Evolutionary conservation across 1,140 invertebrate genomes (phyloP).

Genomic region (Berghia stephanieae): DNA sequence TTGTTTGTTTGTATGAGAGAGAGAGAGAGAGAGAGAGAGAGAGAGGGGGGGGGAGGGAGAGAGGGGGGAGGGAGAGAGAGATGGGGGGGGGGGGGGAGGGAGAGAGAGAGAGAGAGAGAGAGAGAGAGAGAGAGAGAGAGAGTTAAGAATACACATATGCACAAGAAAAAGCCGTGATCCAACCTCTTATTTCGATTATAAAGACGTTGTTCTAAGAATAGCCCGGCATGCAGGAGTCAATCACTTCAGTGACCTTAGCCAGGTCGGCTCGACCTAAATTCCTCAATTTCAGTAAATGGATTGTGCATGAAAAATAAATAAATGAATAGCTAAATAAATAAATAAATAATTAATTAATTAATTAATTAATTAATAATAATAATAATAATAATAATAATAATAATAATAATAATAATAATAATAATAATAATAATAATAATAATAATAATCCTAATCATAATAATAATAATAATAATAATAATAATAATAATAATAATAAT

Average conservation of each 20-base stretch:
- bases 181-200: not conserved
- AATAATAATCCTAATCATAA: not conserved
- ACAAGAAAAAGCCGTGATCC: not conserved
- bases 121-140: not conserved
- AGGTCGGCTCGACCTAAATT: not conserved
- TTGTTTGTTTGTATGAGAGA: no score
- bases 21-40: not conserved
- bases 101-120: not conserved
- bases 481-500: not conserved
- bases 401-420: not conserved
- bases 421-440: not conserved
- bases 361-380: not conserved
- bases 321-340: conserved; percentile 10
- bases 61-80: not conserved
- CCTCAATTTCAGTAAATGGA: not conserved
- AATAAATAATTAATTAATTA: not conserved
- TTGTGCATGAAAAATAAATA: not conserved
- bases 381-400: not conserved
- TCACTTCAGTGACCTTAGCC: not conserved
- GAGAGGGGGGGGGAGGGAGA: not conserved
- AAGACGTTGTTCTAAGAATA: not conserved
- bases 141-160: not conserved
- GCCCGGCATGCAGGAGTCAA: not conserved
- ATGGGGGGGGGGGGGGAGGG: not conserved
- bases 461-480: not conserved